These are phyloP conservation scores for Parazoanthus swiftii DNA, from an alignment of 92 coral and sea anemone species.

Conservation along the genomic window DNA sequence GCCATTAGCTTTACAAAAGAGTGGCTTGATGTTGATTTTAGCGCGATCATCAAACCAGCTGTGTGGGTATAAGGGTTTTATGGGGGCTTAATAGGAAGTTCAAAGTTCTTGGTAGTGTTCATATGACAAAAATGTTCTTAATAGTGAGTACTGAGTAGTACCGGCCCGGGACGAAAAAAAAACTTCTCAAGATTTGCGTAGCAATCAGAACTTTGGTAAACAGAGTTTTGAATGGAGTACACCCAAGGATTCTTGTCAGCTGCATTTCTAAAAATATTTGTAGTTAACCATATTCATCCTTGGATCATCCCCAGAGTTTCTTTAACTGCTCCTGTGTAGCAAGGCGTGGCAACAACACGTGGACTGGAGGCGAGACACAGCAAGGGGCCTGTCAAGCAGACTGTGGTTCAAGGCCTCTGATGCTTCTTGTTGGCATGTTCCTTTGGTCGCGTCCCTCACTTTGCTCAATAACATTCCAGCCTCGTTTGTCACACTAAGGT, in stretches of 20 bases:
- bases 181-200: too few relatives aligned
- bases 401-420: conserved; percentile 55
- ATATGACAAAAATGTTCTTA: too few relatives aligned
- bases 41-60: too few relatives aligned
- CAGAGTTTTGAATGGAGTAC: too few relatives aligned
- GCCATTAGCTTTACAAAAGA: too few relatives aligned
- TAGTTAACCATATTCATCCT: neutral
- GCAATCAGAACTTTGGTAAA: too few relatives aligned
- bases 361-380: conserved; percentile 22
- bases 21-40: too few relatives aligned
- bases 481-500: conserved; percentile 70
- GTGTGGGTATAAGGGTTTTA: too few relatives aligned
- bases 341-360: conserved; percentile 5
- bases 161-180: too few relatives aligned
- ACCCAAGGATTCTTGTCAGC: neutral
- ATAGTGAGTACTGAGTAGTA: too few relatives aligned
- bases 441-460: conserved; percentile 48
- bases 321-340: conserved; percentile 51
- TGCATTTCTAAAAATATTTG: conserved; percentile 26
- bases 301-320: conserved; percentile 22
- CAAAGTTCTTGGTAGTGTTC: too few relatives aligned
- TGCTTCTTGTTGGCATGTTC: conserved; percentile 48
- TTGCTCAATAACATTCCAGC: conserved; percentile 71
- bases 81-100: too few relatives aligned
- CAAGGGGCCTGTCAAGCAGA: conserved; percentile 52